These are phyloP conservation scores for Tetramorium parvispinum DNA, from an alignment of 1,140 invertebrate species.

Conservation along the genomic window DNA sequence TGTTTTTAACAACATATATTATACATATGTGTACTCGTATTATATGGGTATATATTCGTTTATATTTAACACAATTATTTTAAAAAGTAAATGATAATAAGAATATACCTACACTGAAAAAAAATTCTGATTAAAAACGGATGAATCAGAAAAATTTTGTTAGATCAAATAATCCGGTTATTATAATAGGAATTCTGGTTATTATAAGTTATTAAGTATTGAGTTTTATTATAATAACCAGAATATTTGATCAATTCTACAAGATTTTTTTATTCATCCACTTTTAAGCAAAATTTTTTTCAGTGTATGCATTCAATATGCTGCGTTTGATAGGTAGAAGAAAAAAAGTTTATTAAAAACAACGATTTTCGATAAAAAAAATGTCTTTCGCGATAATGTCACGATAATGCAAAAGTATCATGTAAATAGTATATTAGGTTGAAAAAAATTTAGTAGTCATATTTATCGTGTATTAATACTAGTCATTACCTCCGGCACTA, in stretches of 20 bases:
- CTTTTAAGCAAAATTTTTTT: no score
- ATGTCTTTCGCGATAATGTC: background rate
- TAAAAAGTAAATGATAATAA: background rate
- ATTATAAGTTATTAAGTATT: no score
- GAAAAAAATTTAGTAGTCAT: slow-evolving; percentile 22
- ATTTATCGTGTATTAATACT: slow-evolving; percentile 23
- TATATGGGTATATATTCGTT: background rate
- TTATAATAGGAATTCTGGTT: no score
- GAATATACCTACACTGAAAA: background rate
- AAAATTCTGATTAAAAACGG: no score
- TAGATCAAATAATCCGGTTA: no score
- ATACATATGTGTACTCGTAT: background rate
- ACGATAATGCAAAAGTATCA: background rate
- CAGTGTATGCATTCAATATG: background rate
- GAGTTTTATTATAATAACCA: no score
- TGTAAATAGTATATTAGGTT: background rate
- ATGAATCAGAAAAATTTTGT: no score
- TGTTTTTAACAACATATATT: no score
- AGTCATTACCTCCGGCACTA: slow-evolving; percentile 41
- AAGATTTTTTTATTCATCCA: no score
- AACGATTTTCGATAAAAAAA: background rate
- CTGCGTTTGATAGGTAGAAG: background rate
- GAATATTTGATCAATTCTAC: no score
- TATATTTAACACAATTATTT: background rate
- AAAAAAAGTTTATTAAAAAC: background rate